These are phyloP conservation scores for Crocallis elinguaria DNA, from an alignment of 2,888 invertebrate genomes.

Conservation along the genomic window DNA sequence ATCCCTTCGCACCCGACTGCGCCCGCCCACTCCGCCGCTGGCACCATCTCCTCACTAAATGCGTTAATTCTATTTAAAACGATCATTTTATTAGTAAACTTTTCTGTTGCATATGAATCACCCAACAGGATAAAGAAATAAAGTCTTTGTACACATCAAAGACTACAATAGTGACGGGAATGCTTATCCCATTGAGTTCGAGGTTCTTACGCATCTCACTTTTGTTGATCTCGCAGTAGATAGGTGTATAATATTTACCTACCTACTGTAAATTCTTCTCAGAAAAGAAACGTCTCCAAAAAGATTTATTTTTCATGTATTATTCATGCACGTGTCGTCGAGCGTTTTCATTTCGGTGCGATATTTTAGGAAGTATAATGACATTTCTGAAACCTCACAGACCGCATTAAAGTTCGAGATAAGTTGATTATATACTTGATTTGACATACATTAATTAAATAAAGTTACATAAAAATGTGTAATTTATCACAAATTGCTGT, in stretches of 20 bases:
- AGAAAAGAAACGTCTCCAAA: slow-evolving; percentile 58
- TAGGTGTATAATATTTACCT: slow-evolving; percentile 65
- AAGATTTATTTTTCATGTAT: slow-evolving; percentile 82
- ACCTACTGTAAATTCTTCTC: slow-evolving; percentile 67
- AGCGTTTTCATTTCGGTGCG: slow-evolving; percentile 75
- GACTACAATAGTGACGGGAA: slow-evolving; percentile 6
- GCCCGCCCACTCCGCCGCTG: slow-evolving; percentile 63
- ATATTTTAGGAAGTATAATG: slow-evolving; percentile 76
- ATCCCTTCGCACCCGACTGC: slow-evolving; percentile 74
- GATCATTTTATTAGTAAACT: slow-evolving; percentile 50
- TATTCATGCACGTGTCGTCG: slow-evolving; percentile 78
- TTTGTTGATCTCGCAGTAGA: slow-evolving; percentile 51
- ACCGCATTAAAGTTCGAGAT: slow-evolving; percentile 34
- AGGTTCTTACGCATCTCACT: slow-evolving; percentile 40
- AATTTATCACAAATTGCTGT: neutral
- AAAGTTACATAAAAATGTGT: neutral
- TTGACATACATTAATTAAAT: neutral
- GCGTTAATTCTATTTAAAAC: slow-evolving; percentile 72
- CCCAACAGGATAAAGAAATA: slow-evolving; percentile 18
- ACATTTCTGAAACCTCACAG: slow-evolving; percentile 57
- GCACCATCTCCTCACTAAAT: slow-evolving; percentile 63
- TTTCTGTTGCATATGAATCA: slow-evolving; percentile 38
- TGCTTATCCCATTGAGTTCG: slow-evolving; percentile 25
- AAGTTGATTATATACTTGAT: slow-evolving; percentile 4
- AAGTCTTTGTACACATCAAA: slow-evolving; percentile 17